Evolutionary conservation across 2,113 vertebrate species (phyloP).

Genomic region (Lophotis ruficrista): DNA sequence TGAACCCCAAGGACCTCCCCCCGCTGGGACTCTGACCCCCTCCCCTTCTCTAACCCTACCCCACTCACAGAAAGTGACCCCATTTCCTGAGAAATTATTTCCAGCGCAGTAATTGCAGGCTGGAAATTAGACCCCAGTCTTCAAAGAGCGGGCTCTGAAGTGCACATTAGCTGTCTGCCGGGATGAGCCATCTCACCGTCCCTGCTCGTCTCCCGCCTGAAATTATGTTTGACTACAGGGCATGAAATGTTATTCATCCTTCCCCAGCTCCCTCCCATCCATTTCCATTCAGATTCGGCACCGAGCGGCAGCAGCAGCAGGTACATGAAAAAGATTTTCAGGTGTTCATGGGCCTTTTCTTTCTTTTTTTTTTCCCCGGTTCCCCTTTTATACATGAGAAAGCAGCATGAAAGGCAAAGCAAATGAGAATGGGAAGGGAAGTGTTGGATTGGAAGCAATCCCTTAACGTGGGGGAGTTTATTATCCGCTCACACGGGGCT

Average conservation of each 20-base stretch:
- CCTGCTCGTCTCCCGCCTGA: constrained; percentile 34
- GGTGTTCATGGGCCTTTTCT: constrained; percentile 27
- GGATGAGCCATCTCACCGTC: background rate
- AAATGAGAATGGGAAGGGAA: constrained; percentile 54
- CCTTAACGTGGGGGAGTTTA: background rate
- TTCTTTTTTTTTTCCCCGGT: background rate
- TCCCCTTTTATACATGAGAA: constrained; percentile 46
- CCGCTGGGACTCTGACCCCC: accelerated
- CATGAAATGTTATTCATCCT: constrained; percentile 56
- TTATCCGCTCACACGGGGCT: background rate
- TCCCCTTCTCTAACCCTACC: background rate
- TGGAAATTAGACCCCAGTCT: constrained; percentile 63
- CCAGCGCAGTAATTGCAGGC: constrained; percentile 47
- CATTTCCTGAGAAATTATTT: constrained; percentile 32
- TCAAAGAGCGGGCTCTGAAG: constrained; percentile 65
- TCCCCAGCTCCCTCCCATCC: constrained; percentile 35
- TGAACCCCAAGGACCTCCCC: background rate
- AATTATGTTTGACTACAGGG: constrained; percentile 58
- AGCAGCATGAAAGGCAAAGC: constrained; percentile 67
- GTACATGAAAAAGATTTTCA: constrained; percentile 47
- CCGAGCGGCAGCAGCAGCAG: constrained; percentile 9
- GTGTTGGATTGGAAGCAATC: background rate
- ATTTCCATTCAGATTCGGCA: constrained; percentile 37
- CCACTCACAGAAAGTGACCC: constrained; percentile 5
- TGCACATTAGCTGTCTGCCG: constrained; percentile 39